Evolutionary conservation across 2,797 vertebrate species (phyloP).

Genomic region (Pangasius larnaudii): DNA sequence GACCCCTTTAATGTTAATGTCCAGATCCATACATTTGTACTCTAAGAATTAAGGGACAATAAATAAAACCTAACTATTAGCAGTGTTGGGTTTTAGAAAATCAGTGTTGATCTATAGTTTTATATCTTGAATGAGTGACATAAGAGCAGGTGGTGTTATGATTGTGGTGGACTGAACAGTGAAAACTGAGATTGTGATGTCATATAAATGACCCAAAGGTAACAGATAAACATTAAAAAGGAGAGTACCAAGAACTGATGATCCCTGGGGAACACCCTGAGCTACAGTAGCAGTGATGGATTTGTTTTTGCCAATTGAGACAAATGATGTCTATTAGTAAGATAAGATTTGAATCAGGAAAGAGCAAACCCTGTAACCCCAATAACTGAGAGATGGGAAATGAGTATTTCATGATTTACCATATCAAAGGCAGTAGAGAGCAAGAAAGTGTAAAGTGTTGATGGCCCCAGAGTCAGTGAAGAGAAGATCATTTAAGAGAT

Average conservation of each 20-base stretch:
- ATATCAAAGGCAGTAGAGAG: neutral
- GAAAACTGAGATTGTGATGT: neutral
- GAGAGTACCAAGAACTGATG: neutral
- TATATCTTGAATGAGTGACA: neutral
- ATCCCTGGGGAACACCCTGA: neutral
- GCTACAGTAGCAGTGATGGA: too few relatives aligned
- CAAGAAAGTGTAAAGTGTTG: neutral
- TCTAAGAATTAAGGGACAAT: neutral
- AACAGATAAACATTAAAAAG: neutral
- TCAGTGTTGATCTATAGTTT: neutral
- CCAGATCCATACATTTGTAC: neutral
- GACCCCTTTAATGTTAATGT: neutral
- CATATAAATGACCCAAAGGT: neutral
- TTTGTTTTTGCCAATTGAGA: neutral
- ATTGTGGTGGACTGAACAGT: neutral
- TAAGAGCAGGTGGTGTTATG: neutral
- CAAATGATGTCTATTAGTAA: slow-evolving; percentile 2
- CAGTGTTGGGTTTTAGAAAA: neutral
- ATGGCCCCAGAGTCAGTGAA: neutral
- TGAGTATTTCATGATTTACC: neutral
- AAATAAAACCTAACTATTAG: neutral
- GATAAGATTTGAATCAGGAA: neutral
- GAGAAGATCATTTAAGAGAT: neutral
- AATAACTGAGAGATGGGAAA: neutral
- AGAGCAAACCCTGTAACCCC: neutral